phyloP scores from a whole-genome alignment of 2,888 invertebrate species.

The Danaus chrysippus region DNA sequence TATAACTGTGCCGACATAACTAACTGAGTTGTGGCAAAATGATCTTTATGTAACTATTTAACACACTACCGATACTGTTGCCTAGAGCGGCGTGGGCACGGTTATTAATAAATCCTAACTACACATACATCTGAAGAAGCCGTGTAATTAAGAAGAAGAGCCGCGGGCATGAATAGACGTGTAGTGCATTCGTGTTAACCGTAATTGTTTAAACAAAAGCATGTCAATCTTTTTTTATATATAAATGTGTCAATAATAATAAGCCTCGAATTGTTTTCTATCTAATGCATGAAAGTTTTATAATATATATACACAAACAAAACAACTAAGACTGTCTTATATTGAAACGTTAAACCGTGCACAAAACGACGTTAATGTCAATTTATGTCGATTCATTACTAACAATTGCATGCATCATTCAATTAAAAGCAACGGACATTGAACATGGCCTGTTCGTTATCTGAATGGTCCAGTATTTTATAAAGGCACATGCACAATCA shows the following conservation, averaged over 20 bases:
- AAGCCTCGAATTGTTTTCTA: too few species aligned
- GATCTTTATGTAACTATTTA: not conserved
- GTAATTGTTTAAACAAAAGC: too few species aligned
- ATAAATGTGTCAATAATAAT: too few species aligned
- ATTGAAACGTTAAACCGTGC: conserved; percentile 14
- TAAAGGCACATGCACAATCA: conserved; percentile 38
- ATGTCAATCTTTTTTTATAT: too few species aligned
- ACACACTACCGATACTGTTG: not conserved
- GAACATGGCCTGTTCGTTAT: conserved; percentile 28
- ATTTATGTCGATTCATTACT: conserved; percentile 26
- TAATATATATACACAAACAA: not conserved
- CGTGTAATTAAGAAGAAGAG: conserved; percentile 45
- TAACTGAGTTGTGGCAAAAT: not conserved
- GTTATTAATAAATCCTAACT: conserved; percentile 35
- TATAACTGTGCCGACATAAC: not conserved
- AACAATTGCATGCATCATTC: conserved; percentile 32
- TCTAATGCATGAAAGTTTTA: too few species aligned
- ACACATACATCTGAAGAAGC: conserved; percentile 48
- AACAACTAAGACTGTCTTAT: not conserved
- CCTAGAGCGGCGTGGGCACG: not conserved
- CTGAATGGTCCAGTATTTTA: conserved; percentile 39
- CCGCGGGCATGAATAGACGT: conserved; percentile 37
- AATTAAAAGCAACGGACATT: conserved; percentile 41
- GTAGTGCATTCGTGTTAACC: conserved; percentile 13
- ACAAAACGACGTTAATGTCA: conserved; percentile 24